Evolutionary conservation across 2,113 vertebrate genomes (phyloP).

Genomic region (Aix galericulata): DNA sequence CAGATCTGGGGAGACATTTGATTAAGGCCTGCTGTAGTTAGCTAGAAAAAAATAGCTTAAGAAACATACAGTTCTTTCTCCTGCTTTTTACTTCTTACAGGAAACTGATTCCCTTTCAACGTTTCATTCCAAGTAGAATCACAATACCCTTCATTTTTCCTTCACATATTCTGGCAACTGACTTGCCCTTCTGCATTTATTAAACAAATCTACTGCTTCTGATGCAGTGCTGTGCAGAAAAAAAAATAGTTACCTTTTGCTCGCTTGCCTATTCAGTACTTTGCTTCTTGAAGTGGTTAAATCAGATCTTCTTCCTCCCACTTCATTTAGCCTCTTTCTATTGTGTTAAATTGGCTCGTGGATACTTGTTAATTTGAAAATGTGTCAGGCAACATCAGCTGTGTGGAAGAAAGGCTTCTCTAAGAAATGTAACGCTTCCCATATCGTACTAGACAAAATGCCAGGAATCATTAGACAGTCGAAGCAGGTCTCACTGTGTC

Average conservation of each 20-base stretch:
- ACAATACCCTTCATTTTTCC: background rate
- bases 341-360: background rate
- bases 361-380: background rate
- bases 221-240: background rate
- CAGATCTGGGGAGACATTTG: background rate
- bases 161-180: background rate
- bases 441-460: background rate
- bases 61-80: background rate
- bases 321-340: background rate
- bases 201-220: background rate
- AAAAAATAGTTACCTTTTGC: background rate
- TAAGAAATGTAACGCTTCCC: background rate
- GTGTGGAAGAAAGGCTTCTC: background rate
- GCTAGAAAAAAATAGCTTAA: background rate
- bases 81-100: background rate
- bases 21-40: background rate
- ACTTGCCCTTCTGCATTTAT: background rate
- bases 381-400: fast-evolving
- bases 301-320: background rate
- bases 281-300: background rate
- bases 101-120: background rate
- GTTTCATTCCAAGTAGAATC: background rate
- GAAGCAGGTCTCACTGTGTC: background rate
- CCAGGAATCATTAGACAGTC: background rate
- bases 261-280: background rate